Conservation (phyloP, 2,113 vertebrate species). For the Silurus asotus region DNA sequence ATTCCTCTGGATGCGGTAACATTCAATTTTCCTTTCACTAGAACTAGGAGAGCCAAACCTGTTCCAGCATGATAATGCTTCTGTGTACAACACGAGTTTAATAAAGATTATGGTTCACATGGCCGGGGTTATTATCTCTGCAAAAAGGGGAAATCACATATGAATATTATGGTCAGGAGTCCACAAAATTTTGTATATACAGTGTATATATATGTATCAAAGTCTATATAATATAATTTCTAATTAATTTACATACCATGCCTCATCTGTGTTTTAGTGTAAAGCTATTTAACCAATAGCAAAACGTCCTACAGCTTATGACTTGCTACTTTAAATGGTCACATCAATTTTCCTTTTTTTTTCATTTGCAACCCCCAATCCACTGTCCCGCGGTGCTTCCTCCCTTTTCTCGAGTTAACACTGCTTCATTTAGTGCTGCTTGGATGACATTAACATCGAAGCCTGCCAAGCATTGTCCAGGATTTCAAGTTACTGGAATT, state of each 20-base stretch:
- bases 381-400: constrained; percentile 5
- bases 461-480: constrained; percentile 51
- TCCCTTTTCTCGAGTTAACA: constrained; percentile 22
- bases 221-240: too few species aligned
- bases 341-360: background rate
- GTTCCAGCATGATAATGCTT: too few species aligned
- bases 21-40: too few species aligned
- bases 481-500: constrained; percentile 49
- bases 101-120: too few species aligned
- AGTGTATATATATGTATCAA: too few species aligned
- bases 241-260: background rate
- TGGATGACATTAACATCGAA: constrained; percentile 50
- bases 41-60: too few species aligned
- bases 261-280: background rate
- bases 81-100: too few species aligned
- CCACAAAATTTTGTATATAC: too few species aligned
- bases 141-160: too few species aligned
- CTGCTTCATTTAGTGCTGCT: constrained; percentile 38
- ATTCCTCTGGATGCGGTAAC: too few species aligned
- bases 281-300: background rate
- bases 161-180: too few species aligned
- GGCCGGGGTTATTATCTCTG: too few species aligned
- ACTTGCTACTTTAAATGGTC: background rate
- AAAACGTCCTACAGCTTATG: background rate
- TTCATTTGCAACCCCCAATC: constrained; percentile 17